Evolutionary conservation across 2,888 invertebrate species (phyloP).

Genomic region (Ormyrus pomaceus): DNA sequence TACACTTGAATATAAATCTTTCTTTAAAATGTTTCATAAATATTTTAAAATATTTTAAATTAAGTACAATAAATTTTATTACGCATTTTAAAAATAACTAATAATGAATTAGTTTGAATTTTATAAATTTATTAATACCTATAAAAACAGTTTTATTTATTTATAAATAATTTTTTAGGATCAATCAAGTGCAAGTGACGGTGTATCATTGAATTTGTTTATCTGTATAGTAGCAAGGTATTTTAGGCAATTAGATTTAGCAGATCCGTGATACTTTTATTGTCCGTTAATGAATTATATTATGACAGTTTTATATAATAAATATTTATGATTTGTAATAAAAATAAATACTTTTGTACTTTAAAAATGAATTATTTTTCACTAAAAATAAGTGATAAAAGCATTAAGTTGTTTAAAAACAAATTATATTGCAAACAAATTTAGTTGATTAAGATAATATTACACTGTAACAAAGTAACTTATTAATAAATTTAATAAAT

Average conservation of each 20-base stretch:
- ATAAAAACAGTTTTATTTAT: conserved; percentile 3
- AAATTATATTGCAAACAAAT: conserved; percentile 53
- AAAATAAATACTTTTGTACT: conserved; percentile 55
- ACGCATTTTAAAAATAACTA: not conserved
- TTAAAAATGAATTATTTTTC: conserved; percentile 41
- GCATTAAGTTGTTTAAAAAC: conserved; percentile 35
- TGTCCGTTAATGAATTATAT: conserved; percentile 46
- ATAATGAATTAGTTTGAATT: conserved; percentile 12
- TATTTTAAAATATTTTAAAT: conserved; percentile 22
- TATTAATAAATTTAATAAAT: conserved; percentile 52
- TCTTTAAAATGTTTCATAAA: no score
- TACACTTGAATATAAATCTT: no score
- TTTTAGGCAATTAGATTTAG: conserved; percentile 86
- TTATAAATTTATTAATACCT: conserved; percentile 1
- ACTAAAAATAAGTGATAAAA: conserved; percentile 47
- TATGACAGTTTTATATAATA: conserved; percentile 38
- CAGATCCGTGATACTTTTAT: conserved; percentile 75
- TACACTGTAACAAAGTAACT: conserved; percentile 56
- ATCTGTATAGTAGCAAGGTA: conserved; percentile 86
- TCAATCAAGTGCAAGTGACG: conserved; percentile 64
- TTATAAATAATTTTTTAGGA: conserved; percentile 57
- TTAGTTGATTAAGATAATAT: conserved; percentile 44
- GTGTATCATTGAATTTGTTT: conserved; percentile 82
- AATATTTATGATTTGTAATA: conserved; percentile 53
- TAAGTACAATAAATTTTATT: not conserved